Conservation (phyloP, 2,113 vertebrate genomes). For the Canis aureus region DNA sequence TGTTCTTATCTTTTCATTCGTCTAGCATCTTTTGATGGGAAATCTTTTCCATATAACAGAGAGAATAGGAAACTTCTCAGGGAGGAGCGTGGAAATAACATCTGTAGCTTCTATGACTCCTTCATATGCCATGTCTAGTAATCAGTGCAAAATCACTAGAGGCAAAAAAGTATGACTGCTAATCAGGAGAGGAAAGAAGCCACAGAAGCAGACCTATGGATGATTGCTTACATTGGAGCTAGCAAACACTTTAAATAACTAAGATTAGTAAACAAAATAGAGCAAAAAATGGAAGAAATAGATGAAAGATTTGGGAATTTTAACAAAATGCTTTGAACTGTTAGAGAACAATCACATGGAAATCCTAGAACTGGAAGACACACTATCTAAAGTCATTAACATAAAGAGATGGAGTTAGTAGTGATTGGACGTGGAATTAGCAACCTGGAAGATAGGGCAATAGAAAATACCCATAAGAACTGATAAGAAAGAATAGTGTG, state of each 20-base stretch:
- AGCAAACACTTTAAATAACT: neutral
- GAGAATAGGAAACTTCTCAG: neutral
- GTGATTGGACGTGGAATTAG: neutral
- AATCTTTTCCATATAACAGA: neutral
- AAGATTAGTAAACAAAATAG: neutral
- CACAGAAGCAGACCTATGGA: neutral
- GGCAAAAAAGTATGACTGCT: neutral
- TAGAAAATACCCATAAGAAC: neutral
- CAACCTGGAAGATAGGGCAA: neutral
- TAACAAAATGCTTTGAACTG: neutral
- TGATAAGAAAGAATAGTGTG: neutral
- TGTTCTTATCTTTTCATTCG: neutral
- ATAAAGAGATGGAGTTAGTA: neutral
- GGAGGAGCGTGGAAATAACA: neutral
- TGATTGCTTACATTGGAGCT: neutral
- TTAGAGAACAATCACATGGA: neutral
- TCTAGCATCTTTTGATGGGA: neutral
- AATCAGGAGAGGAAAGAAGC: neutral
- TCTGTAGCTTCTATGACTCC: neutral
- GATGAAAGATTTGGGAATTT: neutral
- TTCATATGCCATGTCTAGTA: neutral
- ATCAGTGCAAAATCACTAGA: neutral
- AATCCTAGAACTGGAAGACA: neutral
- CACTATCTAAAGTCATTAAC: neutral
- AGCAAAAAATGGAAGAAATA: neutral